Base-by-base conservation (phyloP, 2,113 vertebrate species). In the Chaenocephalus aceratus region DNA sequence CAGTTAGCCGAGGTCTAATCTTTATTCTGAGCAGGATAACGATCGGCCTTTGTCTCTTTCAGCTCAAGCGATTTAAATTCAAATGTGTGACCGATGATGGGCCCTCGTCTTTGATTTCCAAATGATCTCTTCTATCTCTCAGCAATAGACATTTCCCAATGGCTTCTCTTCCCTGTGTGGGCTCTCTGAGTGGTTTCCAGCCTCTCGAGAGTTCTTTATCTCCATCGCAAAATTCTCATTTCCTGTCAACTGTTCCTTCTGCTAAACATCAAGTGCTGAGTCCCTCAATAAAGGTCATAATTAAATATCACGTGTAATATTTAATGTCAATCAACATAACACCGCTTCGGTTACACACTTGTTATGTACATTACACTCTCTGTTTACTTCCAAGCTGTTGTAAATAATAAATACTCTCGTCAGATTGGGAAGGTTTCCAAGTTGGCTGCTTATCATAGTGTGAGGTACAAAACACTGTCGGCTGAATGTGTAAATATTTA, bases 41-140 rank as follows among this genome's bases (percentile, higher is more conserved):
- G 7, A 45, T 0, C 6, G 1, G 23, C 30, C 76, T 80, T 60
- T 62, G 10, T 87, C 49, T 84, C 64, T n/a, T 49, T 72, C 26
- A 61, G 16, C 53, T 77, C 34, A 6, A 61, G 26, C 6, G 2
- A 78, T 85, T 78, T 78, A 75, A 72, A 86, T 80, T 79, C 58
- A 80, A 71, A 73, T 69, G 12, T 1, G 13, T 71, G 54, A 74
- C 59, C 23, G 5, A 59, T 51, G 26, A 56, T 41, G 54, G 30
- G 48, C 23, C 41, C 34, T 60, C 36, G 54, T 15, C 18, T 53
- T 51, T 63, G 49, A 18, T 52, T 64, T 65, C 26, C 46, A 41
- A 79, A 63, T 59, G 34, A 16, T 63, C 57, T 71, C 34, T 11
- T 61, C 60, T 77, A 62, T 67, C 18, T 52, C 16, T 64, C 6